Base-by-base conservation (phyloP, 2,113 vertebrate genomes). In the Sylvilagus bachmani region DNA sequence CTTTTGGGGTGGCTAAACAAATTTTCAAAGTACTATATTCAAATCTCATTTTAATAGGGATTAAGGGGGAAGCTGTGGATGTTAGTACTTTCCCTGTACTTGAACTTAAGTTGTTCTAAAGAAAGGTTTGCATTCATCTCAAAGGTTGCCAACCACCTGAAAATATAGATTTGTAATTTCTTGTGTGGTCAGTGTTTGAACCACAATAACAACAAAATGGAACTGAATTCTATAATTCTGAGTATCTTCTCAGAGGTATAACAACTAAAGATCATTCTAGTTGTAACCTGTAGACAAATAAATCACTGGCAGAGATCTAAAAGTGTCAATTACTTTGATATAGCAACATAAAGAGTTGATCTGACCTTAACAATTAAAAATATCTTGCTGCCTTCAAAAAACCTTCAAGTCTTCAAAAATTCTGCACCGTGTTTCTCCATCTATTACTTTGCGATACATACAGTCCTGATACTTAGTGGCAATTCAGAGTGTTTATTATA, bases 341-440 rank as follows among this genome's bases (percentile, higher is more conserved):
- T 53, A 95, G 33, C 27, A 14, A 78, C 71, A 90, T 91, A 69
- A 93, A 94, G 55, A 92, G 61, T 75, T 69, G 53, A 93, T 79
- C 25, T 85, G 49, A 86, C 78, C 69, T 93, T 86, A 80, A 93
- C 82, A 90, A 58, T 19, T 64, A 92, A 94, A 94, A 94, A 93
- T 53, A 81, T 58, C 69, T 58, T 33, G 5, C 7, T 49, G 70
- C 78, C 51, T 92, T 91, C 58, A 92, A 89, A 93, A 93, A 33
- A 29, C 6, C 25, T 73, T 29, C 17, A 58, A 44, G 29, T 75
- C 64, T 86, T 94, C 12, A 77, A 89, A 80, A 91, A 61, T 66
- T 87, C 49, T 91, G 38, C 2, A 36, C 85, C 71, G 33, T 71
- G 19, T 29, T 74, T 96, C 73, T 66, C 49, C 22, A 84, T 51